A percentile compares a stretch with the other conserved stretches of the same genome.
Evolutionary conservation across 2,797 vertebrate genomes (phyloP).

Genomic region (Notamacropus eugenii): DNA sequence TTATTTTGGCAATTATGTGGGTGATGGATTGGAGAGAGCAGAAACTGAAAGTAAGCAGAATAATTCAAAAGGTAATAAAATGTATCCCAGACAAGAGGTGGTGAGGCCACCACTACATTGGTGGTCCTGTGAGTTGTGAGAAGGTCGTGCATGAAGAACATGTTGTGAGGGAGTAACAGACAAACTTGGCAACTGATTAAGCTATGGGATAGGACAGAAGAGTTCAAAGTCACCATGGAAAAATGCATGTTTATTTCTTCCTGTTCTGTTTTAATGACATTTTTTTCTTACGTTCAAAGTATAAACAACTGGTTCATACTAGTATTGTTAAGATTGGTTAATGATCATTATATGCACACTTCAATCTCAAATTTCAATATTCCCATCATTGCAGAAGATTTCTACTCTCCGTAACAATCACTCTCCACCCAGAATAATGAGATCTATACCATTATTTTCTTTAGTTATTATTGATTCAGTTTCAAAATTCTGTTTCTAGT

Average conservation of each 20-base stretch:
- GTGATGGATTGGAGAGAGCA: neutral
- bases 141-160: neutral
- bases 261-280: neutral
- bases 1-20: neutral
- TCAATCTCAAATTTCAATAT: neutral
- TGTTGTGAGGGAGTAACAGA: neutral
- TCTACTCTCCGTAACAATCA: neutral
- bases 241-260: neutral
- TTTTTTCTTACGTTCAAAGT: neutral
- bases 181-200: neutral
- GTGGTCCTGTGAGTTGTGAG: neutral
- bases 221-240: neutral
- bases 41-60: neutral
- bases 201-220: neutral
- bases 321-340: neutral
- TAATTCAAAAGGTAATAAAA: neutral
- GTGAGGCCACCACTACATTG: neutral
- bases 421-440: neutral
- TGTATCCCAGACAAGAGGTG: neutral
- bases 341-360: neutral
- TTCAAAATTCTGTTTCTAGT: neutral
- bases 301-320: neutral
- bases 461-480: neutral
- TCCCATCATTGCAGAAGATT: neutral
- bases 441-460: neutral